Evolutionary conservation across 2,113 vertebrate species (phyloP).

Genomic region (Benthochromis sp.): DNA sequence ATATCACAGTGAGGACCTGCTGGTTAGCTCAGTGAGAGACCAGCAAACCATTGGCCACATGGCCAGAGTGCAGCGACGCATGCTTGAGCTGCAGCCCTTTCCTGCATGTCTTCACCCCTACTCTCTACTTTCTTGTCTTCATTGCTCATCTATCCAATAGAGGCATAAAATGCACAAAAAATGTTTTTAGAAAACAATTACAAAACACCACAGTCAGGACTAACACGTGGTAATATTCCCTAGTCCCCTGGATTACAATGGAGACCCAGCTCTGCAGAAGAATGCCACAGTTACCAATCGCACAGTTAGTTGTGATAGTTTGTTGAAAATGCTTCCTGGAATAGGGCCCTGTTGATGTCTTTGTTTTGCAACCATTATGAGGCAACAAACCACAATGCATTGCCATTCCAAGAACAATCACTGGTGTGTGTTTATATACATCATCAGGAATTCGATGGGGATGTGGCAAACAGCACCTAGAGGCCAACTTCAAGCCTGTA

Average conservation of each 20-base stretch:
- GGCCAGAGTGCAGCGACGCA: background rate
- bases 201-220: background rate
- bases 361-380: background rate
- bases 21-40: background rate
- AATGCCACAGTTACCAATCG: background rate
- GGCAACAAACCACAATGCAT: background rate
- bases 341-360: background rate
- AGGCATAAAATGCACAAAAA: background rate
- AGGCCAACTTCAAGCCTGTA: background rate
- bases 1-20: background rate
- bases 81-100: background rate
- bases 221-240: background rate
- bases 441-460: background rate
- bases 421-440: background rate
- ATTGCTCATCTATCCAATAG: background rate
- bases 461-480: background rate
- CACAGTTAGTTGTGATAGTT: background rate
- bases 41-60: background rate
- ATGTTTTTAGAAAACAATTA: background rate
- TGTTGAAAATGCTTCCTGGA: background rate
- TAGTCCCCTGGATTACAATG: background rate
- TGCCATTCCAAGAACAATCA: background rate
- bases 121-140: background rate
- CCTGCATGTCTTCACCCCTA: background rate
- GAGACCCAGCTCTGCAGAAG: background rate